Conservation (phyloP, 1,140 invertebrate genomes). For the Lordiphosa clarofinis region DNA sequence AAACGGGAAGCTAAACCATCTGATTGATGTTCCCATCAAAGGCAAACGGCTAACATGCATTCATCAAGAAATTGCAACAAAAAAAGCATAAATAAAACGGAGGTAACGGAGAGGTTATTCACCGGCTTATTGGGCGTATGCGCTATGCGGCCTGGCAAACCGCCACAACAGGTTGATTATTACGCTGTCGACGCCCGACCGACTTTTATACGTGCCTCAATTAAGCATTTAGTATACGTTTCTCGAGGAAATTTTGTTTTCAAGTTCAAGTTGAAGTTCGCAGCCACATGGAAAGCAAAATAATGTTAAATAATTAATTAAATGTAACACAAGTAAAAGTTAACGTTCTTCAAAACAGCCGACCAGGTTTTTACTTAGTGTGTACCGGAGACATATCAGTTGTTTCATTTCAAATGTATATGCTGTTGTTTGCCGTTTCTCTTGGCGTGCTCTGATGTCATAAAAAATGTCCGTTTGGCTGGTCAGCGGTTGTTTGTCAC, state of each 20-base stretch:
- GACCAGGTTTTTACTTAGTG: slow-evolving; percentile 10
- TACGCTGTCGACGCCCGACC: slow-evolving; percentile 3
- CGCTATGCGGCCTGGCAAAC: slow-evolving; percentile 26
- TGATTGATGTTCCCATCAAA: slow-evolving; percentile 43
- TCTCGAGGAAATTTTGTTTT: slow-evolving; percentile 45
- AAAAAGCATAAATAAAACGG: slow-evolving; percentile 3
- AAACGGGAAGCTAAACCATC: slow-evolving; percentile 1
- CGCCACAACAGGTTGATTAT: slow-evolving; percentile 53
- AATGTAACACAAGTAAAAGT: slow-evolving; percentile 37
- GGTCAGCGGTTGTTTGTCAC: slow-evolving; percentile 55
- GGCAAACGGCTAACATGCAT: slow-evolving; percentile 10
- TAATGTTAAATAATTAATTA: slow-evolving; percentile 41
- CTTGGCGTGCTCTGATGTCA: slow-evolving; percentile 27
- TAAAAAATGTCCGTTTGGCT: slow-evolving; percentile 25
- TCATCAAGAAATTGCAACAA: not conserved
- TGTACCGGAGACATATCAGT: slow-evolving; percentile 3
- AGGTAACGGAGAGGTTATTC: slow-evolving; percentile 30
- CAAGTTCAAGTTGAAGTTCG: slow-evolving; percentile 69
- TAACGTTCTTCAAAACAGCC: slow-evolving; percentile 29
- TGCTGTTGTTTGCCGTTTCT: slow-evolving; percentile 34
- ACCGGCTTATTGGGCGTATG: slow-evolving; percentile 38
- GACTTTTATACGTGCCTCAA: slow-evolving; percentile 46
- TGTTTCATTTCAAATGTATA: not conserved
- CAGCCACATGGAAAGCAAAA: slow-evolving; percentile 37
- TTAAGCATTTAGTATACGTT: slow-evolving; percentile 42